Base-by-base conservation (phyloP, 2,888 invertebrate species). In the Chalcosyrphus nemorum region DNA sequence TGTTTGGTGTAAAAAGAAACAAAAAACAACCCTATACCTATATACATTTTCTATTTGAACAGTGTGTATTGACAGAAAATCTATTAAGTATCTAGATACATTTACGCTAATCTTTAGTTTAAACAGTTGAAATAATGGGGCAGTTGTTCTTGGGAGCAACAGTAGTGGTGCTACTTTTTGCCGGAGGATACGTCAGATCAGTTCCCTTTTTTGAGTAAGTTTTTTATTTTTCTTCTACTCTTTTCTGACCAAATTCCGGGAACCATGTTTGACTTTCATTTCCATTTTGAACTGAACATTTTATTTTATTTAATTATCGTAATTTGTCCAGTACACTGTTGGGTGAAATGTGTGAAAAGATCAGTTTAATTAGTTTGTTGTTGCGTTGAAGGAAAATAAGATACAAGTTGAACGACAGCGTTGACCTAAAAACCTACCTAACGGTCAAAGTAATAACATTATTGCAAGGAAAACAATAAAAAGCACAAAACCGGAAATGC, bases 381-480 rank as follows among this genome's bases (percentile, higher is more conserved):
- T 65, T 47, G 35, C 17, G 17, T 63, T 7, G 13, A 43, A 17
- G 27, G 11, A 19, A 35, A 43, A 61, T 27, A 24, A 59, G 21
- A 38, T 7, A 50, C 50, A 27, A 45, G 74, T 68, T 59, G 11
- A 74, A 75, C 41, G 75, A 75, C 57, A 59, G 35, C 41, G 61
- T 68, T 82, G 82, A 82, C 82, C 82, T 74, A 82, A 82, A 82
- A 82, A 77, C 77, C 77, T 29, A 77, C 66, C 77, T 77, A 74
- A 77, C 77, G 77, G 72, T 82, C 72, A 77, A 57, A 77, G 66
- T 65, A 82, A 56, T 68, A 61, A 66, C 61, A 61, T 68, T n/a
- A n/a, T n/a, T 32, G 29, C n/a, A 54, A 66, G 56, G 47, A 66
- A 82, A 17, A 68, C 47, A 52, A 71, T 52, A 7, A 17, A 50